phyloP scores from a whole-genome alignment of 2,113 vertebrate genomes.

The Lamprologus tigripictilis region DNA sequence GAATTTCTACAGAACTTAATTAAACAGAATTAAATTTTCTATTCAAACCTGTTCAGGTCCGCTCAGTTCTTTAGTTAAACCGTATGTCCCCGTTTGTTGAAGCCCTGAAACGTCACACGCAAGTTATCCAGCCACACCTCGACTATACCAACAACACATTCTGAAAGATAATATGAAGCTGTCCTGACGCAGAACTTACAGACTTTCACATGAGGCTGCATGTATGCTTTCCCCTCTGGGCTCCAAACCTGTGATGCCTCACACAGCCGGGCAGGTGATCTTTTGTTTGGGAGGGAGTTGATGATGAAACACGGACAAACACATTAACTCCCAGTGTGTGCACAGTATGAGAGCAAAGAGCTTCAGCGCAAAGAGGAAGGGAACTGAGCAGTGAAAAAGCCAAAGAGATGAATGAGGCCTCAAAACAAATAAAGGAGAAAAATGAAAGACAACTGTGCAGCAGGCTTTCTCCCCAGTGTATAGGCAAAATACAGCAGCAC shows the following conservation, averaged over 20 bases:
- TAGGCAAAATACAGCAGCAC: conserved; percentile 8
- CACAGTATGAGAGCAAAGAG: not conserved
- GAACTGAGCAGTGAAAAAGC: not conserved
- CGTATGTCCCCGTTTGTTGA: not conserved
- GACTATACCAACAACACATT: not conserved
- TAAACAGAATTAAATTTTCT: not conserved
- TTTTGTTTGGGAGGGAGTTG: conserved; percentile 31
- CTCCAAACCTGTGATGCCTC: conserved; percentile 31
- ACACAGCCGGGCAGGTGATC: conserved; percentile 53
- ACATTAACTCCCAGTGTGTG: not conserved
- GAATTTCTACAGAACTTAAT: not conserved
- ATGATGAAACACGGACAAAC: not conserved
- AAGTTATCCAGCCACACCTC: not conserved
- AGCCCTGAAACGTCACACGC: not conserved
- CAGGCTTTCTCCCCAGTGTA: not conserved
- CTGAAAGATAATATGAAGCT: not conserved
- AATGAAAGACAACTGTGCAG: conserved; percentile 13
- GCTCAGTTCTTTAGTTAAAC: not conserved
- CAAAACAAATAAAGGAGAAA: not conserved
- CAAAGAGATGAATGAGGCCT: conserved; percentile 3
- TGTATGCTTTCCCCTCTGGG: conserved; percentile 11
- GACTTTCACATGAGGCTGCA: not conserved
- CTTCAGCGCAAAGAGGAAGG: not conserved
- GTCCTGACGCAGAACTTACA: not conserved
- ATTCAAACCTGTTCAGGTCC: not conserved